These are phyloP conservation scores for Carettochelys insculpta DNA, from an alignment of 2,113 vertebrate genomes.

Conservation along the genomic window DNA sequence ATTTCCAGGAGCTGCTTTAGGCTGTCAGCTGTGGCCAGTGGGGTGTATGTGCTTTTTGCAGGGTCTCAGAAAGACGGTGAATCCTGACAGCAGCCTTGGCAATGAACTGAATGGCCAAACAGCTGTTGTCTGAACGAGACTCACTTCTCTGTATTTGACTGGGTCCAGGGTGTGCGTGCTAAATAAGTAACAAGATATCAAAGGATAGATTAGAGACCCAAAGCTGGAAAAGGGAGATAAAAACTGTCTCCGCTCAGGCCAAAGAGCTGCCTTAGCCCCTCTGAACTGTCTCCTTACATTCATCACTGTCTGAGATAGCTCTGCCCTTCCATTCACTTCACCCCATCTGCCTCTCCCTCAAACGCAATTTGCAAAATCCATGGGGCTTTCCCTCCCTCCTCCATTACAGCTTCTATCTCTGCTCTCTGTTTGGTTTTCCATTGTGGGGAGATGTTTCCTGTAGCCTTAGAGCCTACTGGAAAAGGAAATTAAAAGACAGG, in stretches of 20 bases:
- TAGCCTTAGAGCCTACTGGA: too few relatives aligned
- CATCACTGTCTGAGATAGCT: constrained; percentile 66
- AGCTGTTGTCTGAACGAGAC: neutral
- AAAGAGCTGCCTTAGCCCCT: constrained; percentile 63
- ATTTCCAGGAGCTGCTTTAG: accelerated
- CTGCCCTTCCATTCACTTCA: constrained; percentile 43
- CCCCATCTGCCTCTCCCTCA: neutral
- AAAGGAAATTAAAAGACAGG: too few relatives aligned
- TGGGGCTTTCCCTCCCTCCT: constrained; percentile 28
- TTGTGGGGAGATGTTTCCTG: too few relatives aligned
- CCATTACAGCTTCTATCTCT: neutral
- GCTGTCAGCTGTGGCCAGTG: neutral
- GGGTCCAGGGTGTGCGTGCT: constrained; percentile 14
- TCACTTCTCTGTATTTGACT: neutral
- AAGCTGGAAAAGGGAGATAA: constrained; percentile 72
- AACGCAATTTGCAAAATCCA: neutral
- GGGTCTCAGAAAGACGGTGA: accelerated
- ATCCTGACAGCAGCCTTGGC: neutral
- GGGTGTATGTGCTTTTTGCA: neutral
- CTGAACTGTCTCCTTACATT: constrained; percentile 65
- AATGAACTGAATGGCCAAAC: neutral
- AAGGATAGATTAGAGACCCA: constrained; percentile 53
- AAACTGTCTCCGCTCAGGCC: constrained; percentile 73
- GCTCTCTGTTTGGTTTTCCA: too few relatives aligned
- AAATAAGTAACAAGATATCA: constrained; percentile 68